Evolutionary conservation across 2,888 invertebrate species (phyloP).

Genomic region (Apamea anceps): DNA sequence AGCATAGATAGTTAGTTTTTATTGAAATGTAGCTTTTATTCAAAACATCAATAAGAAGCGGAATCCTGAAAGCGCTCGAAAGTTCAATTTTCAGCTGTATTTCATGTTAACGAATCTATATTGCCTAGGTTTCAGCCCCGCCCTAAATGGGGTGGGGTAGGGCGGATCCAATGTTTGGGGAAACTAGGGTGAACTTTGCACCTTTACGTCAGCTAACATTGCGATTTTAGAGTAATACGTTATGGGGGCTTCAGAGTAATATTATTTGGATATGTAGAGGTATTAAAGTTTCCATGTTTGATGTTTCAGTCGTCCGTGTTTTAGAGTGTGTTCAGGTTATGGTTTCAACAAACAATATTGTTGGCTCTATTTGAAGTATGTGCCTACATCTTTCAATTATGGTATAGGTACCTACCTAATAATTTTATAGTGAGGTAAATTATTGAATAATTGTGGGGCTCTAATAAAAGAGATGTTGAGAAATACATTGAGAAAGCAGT

Average conservation of each 20-base stretch:
- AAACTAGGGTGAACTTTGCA: conserved; percentile 37
- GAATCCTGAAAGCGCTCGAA: conserved; percentile 39
- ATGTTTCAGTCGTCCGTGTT: neutral
- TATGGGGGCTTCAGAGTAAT: neutral
- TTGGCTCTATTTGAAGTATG: neutral
- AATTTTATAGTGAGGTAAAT: neutral
- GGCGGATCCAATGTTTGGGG: conserved; percentile 22
- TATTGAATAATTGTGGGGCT: neutral
- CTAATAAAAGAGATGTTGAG: neutral
- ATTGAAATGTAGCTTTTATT: conserved; percentile 34
- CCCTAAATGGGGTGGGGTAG: conserved; percentile 18
- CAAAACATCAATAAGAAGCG: conserved; percentile 37
- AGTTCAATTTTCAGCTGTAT: conserved; percentile 53
- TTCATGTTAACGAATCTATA: conserved; percentile 60
- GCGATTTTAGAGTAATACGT: conserved; percentile 14
- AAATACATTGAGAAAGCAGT: neutral
- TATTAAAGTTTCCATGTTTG: conserved; percentile 10
- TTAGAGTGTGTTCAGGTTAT: neutral
- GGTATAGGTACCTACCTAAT: neutral
- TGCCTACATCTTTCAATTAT: neutral
- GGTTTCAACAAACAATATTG: neutral
- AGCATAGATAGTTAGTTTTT: conserved; percentile 3
- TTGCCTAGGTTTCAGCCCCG: conserved; percentile 42
- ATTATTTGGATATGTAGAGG: neutral
- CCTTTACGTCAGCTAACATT: neutral